These are phyloP conservation scores for Magallana nippona DNA, from an alignment of 2,888 invertebrate genomes.

Conservation along the genomic window DNA sequence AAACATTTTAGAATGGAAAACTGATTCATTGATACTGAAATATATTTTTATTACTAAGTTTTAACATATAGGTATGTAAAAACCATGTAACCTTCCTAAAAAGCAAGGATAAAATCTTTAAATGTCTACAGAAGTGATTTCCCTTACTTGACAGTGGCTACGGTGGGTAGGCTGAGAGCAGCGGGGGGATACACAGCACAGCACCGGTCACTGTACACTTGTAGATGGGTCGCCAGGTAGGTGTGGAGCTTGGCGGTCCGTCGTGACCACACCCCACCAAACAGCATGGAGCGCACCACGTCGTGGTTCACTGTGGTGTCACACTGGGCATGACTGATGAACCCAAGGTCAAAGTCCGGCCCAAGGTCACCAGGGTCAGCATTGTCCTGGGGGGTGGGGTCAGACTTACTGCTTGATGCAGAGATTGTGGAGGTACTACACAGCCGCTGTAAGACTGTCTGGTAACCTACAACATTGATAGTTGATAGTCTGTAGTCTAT, in stretches of 20 bases:
- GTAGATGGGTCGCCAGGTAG: constrained; percentile 70
- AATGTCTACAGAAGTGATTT: background rate
- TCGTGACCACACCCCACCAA: constrained; percentile 67
- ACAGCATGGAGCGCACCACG: constrained; percentile 70
- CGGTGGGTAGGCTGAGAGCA: constrained; percentile 61
- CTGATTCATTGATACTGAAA: too few relatives aligned
- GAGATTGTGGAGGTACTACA: constrained; percentile 69
- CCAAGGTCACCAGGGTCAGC: constrained; percentile 64
- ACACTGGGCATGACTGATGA: constrained; percentile 73
- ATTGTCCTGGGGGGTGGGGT: constrained; percentile 48
- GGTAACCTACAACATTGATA: constrained; percentile 71
- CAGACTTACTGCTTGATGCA: constrained; percentile 59
- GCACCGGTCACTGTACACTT: constrained; percentile 70
- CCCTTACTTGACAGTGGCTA: constrained; percentile 18
- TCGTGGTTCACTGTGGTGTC: constrained; percentile 71
- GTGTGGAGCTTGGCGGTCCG: constrained; percentile 71
- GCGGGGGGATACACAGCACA: constrained; percentile 75
- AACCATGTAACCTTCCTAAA: too few relatives aligned
- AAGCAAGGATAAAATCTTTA: too few relatives aligned
- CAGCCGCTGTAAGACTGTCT: constrained; percentile 75
- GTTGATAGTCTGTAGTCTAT: background rate
- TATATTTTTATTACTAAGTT: too few relatives aligned
- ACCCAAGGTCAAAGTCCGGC: constrained; percentile 74
- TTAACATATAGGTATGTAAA: too few relatives aligned
- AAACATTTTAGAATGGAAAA: too few relatives aligned